Evolutionary conservation across 2,113 vertebrate genomes (phyloP), one percentile per base, ranked within the genome.

Genomic region (Psilopogon haemacephalus): DNA sequence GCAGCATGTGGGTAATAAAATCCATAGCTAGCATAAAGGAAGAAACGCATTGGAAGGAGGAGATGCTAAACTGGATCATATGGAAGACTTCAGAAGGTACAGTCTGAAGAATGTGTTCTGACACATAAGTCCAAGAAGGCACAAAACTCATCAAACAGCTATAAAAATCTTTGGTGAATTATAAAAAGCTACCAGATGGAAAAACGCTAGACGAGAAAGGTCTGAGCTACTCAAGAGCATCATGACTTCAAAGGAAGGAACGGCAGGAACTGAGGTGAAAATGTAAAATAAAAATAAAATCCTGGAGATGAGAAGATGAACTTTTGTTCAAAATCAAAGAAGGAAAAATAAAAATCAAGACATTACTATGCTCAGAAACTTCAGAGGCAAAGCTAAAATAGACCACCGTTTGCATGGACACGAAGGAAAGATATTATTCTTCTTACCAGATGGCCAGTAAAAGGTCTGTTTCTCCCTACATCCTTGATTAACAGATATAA

Each of bases 131-230:
- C 84, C 0, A 0, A 92, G 54, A 88, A 95, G 28, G 56, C 72
- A 67, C 52, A 79, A 85, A 88, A 94, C 73, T 93, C 71, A 87
- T 92, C 89, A 92, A 91, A 89, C 11, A 46, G 56, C 82, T 86
- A 85, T 77, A 88, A 94, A 92, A 93, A 85, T 64, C 89, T 73
- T 80, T 64, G 74, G 32, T 73, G 89, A 82, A 89, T 94, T 93
- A 77, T 79, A 91, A 93, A 94, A 92, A 94, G 52, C 52, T 71
- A 83, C 60, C 78, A 86, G 64, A 91, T 76, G 68, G 89, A 71
- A 91, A 95, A 93, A 92, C 35, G 38, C 75, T 91, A 91, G 42
- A 83, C 65, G 82, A 88, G 86, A 94, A 91, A 85, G 76, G 65
- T 42, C 62, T 68, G 62, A 90, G 68, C 62, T 80, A 12, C 67